Evolutionary conservation across 2,888 invertebrate species (phyloP).

Genomic region (Archips xylosteana): DNA sequence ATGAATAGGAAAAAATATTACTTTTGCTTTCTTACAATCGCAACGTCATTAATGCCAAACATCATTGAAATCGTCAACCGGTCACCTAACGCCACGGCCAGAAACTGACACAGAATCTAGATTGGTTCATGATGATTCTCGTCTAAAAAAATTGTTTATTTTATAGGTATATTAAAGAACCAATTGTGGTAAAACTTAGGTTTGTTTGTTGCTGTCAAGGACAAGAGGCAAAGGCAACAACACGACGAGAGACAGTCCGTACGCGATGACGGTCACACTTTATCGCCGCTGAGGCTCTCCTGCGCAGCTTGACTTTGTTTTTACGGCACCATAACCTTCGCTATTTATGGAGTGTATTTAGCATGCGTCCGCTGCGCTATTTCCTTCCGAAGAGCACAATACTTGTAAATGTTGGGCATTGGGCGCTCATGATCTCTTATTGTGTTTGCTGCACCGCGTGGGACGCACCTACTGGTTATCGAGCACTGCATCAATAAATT

Average conservation of each 20-base stretch:
- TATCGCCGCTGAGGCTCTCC: conserved; percentile 67
- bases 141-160: too few species aligned
- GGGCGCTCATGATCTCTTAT: conserved; percentile 63
- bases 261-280: conserved; percentile 70
- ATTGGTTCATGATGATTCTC: too few species aligned
- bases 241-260: conserved; percentile 36
- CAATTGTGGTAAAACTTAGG: neutral
- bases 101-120: too few species aligned
- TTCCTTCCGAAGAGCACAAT: conserved; percentile 73
- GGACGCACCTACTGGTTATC: conserved; percentile 81
- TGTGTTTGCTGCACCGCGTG: conserved; percentile 66
- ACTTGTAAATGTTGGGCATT: conserved; percentile 62
- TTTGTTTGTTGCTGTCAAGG: conserved; percentile 18
- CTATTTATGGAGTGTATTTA: conserved; percentile 81
- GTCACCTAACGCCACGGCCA: neutral
- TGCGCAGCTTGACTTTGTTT: conserved; percentile 82
- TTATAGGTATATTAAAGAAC: neutral
- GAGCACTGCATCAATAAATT: conserved; percentile 82
- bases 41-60: too few species aligned
- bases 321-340: conserved; percentile 77
- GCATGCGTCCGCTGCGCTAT: conserved; percentile 70
- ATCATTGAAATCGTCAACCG: too few species aligned
- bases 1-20: too few species aligned
- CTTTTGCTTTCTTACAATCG: too few species aligned
- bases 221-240: conserved; percentile 31